Base-by-base conservation (phyloP, 2,113 vertebrate species). In the Syngnathoides biaculeatus region DNA sequence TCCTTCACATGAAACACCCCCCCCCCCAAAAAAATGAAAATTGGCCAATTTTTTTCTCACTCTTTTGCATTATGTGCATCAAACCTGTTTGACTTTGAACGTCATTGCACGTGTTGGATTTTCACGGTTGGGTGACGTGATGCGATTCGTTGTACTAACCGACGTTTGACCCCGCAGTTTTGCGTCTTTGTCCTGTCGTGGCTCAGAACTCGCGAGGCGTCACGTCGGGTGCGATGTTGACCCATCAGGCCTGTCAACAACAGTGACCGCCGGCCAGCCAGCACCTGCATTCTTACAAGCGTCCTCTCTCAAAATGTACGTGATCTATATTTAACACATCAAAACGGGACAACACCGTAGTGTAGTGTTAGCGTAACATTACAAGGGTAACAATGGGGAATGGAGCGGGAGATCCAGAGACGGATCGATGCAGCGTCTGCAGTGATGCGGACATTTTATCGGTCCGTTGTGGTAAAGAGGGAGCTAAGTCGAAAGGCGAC, bases 101-200 rank as follows among this genome's bases (percentile, higher is more conserved):
- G 60, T 64, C n/a, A n/a, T n/a, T n/a, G n/a, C n/a, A n/a, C n/a
- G n/a, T 68, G 35, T 42, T 47, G 30, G 62, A 48, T 56, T 73
- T 79, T 72, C 61, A 62, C 35, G 73, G 77, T 78, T 15, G 40
- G 72, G 63, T 86, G 84, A 89, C 78, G 74, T 88, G 71, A 90
- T 83, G 64, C 63, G 64, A 24, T 72, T 69, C 70, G 75, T 78
- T 81, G 72, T 74, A 73, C 77, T 83, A 80, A 87, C 86, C 82
- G 67, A 57, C 45, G 67, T 64, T 68, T 83, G 74, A 75, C 73
- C 79, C 47, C 71, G 19, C 48, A 60, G 78, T 50, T 79, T 72
- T 69, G 48, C 74, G 73, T 80, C 69, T 73, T 50, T 48, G 64
- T 68, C 67, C 76, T 52, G 30, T 2, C 67, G 78, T 87, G 82